Evolutionary conservation across 1,140 invertebrate species (phyloP).

Genomic region (Drosophila miranda): DNA sequence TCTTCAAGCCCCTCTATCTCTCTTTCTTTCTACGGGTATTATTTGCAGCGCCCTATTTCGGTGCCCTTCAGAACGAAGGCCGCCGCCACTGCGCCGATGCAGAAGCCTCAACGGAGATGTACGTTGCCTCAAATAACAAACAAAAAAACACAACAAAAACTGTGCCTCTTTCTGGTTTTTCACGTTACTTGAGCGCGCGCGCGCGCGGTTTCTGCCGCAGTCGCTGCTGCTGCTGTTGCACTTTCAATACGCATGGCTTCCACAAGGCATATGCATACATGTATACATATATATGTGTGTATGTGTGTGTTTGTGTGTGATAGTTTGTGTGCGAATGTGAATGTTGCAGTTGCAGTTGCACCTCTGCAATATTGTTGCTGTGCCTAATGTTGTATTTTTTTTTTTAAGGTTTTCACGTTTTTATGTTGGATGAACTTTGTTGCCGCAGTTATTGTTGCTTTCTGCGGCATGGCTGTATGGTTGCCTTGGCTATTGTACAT

Average conservation of each 20-base stretch:
- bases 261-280: slow-evolving; percentile 33
- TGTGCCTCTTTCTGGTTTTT: slow-evolving; percentile 78
- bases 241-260: slow-evolving; percentile 73
- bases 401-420: slow-evolving; percentile 58
- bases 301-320: slow-evolving; percentile 55
- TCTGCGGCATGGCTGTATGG: slow-evolving; percentile 12
- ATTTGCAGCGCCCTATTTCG: slow-evolving; percentile 35
- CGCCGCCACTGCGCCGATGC: slow-evolving; percentile 37
- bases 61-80: slow-evolving; percentile 55
- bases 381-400: slow-evolving; percentile 51
- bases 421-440: slow-evolving; percentile 62
- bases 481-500: slow-evolving; percentile 8
- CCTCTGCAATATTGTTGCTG: slow-evolving; percentile 60
- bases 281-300: slow-evolving; percentile 20
- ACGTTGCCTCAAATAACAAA: slow-evolving; percentile 49
- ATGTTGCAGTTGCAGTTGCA: neutral
- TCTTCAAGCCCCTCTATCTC: slow-evolving; percentile 19
- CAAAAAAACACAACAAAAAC: slow-evolving; percentile 53
- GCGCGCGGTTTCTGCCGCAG: slow-evolving; percentile 45
- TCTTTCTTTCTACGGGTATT: too few species aligned
- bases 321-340: slow-evolving; percentile 38
- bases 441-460: slow-evolving; percentile 22
- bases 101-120: slow-evolving; percentile 38
- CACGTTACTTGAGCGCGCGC: slow-evolving; percentile 63
- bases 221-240: slow-evolving; percentile 43